Evolutionary conservation across 2,113 vertebrate genomes (phyloP).

Genomic region (Oreotragus oreotragus): DNA sequence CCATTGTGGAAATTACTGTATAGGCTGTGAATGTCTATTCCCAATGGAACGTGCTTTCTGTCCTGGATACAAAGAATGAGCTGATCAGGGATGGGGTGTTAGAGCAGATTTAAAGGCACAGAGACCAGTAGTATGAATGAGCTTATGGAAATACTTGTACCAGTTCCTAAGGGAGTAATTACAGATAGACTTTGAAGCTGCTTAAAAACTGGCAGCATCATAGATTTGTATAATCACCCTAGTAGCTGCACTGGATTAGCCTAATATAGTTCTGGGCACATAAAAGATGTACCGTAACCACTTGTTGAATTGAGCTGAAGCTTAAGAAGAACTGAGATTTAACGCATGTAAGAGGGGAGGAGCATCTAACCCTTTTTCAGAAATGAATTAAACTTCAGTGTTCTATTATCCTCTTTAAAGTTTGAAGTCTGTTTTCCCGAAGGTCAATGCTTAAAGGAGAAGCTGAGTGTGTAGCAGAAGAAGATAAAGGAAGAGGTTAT

Average conservation of each 20-base stretch:
- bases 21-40: background rate
- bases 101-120: background rate
- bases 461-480: background rate
- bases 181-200: background rate
- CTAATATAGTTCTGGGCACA: background rate
- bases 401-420: background rate
- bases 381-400: background rate
- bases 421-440: background rate
- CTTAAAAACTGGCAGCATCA: background rate
- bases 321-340: background rate
- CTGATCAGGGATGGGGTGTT: background rate
- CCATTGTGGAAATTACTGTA: background rate
- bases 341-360: rapidly evolving
- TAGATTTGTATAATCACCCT: background rate
- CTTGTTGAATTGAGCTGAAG: background rate
- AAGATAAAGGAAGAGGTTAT: background rate
- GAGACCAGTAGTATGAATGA: background rate
- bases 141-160: background rate
- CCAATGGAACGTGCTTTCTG: background rate
- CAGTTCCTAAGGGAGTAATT: constrained; percentile 12
- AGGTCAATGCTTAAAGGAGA: background rate
- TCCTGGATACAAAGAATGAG: background rate
- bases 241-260: background rate
- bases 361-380: background rate
- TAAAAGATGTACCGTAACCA: background rate